Conservation (phyloP, 2,797 vertebrate species). For the Malacoraja senta region DNA sequence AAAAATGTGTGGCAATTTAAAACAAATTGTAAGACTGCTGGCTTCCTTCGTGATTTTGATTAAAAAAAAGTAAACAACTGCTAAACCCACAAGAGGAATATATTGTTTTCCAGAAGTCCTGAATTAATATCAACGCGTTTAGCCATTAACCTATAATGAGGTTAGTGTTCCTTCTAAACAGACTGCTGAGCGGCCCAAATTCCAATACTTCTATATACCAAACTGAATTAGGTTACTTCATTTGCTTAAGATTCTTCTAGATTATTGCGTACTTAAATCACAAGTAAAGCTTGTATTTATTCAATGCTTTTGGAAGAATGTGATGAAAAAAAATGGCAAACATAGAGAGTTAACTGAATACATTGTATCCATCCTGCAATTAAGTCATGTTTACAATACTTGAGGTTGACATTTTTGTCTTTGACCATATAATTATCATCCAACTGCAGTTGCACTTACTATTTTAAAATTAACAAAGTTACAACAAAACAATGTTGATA, state of each 20-base stretch:
- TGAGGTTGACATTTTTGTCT: not conserved
- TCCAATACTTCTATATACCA: not conserved
- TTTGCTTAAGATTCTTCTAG: not conserved
- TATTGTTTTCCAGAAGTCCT: not conserved
- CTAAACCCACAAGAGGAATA: not conserved
- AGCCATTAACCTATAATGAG: not conserved
- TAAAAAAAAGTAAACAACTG: not conserved
- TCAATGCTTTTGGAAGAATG: not conserved
- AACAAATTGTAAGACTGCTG: not conserved
- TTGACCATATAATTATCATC: not conserved
- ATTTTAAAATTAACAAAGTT: constrained; percentile 11
- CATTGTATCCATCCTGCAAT: not conserved
- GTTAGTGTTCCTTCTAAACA: not conserved
- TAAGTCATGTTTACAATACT: not conserved
- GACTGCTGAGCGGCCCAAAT: not conserved
- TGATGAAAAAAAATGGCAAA: not conserved
- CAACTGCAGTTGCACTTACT: not conserved
- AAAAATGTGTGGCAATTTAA: not conserved
- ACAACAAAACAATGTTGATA: not conserved
- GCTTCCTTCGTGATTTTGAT: not conserved
- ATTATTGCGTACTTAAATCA: not conserved
- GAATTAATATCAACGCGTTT: not conserved
- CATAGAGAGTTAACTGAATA: not conserved
- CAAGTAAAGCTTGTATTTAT: not conserved
- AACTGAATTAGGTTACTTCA: not conserved